phyloP scores from a whole-genome alignment of 2,888 invertebrate species.

The Platypus cylindrus region DNA sequence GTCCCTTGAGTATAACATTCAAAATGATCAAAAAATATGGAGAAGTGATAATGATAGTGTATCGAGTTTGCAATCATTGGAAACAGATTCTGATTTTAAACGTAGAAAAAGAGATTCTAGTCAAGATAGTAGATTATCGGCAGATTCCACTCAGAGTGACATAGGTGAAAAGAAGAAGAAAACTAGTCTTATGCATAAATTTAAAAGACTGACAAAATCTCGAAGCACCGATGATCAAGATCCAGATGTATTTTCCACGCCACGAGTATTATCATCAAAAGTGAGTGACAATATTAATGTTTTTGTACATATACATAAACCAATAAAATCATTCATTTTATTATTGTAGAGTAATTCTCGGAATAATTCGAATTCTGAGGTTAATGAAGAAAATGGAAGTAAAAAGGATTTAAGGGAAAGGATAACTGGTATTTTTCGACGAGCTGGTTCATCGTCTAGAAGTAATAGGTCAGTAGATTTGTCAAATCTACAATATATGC shows the following conservation, averaged over 20 bases:
- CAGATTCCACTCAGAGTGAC: conserved; percentile 77
- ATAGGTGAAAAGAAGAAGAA: conserved; percentile 60
- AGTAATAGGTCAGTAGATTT: conserved; percentile 58
- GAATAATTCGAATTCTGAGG: conserved; percentile 59
- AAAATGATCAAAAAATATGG: conserved; percentile 59
- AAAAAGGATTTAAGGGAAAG: conserved; percentile 69
- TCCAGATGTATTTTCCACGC: conserved; percentile 29
- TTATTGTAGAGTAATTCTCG: conserved; percentile 9
- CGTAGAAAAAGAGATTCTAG: conserved; percentile 60
- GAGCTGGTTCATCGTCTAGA: conserved; percentile 49
- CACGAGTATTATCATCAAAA: conserved; percentile 24
- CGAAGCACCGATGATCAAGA: conserved; percentile 63
- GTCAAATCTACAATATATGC: background rate
- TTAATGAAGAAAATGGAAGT: conserved; percentile 51
- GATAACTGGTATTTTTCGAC: conserved; percentile 71
- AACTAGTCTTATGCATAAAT: conserved; percentile 69
- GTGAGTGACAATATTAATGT: conserved; percentile 2
- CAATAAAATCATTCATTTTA: background rate
- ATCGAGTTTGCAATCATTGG: conserved; percentile 65
- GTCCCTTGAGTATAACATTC: conserved; percentile 55
- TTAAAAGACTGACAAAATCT: conserved; percentile 75
- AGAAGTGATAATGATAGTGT: conserved; percentile 74
- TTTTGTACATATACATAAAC: background rate
- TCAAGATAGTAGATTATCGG: conserved; percentile 71
- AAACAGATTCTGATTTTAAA: conserved; percentile 41